phyloP scores from a whole-genome alignment of 2,888 invertebrate species.

The Drosophila histrio region DNA sequence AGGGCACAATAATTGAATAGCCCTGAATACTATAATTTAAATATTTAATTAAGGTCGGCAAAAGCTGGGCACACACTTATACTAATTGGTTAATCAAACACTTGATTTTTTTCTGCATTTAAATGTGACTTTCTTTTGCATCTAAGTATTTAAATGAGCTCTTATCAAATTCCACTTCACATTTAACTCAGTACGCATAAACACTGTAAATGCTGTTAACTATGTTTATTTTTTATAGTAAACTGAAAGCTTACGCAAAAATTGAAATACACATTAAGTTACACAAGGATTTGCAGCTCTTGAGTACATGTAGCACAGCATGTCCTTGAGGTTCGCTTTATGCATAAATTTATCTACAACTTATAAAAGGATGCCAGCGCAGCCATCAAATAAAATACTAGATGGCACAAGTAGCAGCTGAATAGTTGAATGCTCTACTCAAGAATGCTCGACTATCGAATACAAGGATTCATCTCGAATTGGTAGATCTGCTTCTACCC shows the following conservation, averaged over 20 bases:
- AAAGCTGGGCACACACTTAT: not conserved
- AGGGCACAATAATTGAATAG: not conserved
- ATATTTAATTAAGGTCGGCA: constrained; percentile 1
- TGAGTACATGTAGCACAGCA: constrained; percentile 19
- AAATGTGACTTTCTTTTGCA: not conserved
- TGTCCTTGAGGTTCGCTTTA: constrained; percentile 28
- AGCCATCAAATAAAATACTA: constrained; percentile 2
- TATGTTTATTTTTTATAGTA: not conserved
- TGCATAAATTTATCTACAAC: constrained; percentile 29
- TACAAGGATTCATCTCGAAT: not conserved
- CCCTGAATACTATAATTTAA: not conserved
- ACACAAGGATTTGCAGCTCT: constrained; percentile 41
- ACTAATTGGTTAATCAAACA: not conserved
- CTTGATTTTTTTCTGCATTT: not conserved
- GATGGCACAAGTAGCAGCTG: constrained; percentile 10
- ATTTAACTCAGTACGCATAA: constrained; percentile 39
- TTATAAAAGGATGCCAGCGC: constrained; percentile 20
- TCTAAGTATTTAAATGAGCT: not conserved
- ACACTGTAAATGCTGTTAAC: constrained; percentile 34
- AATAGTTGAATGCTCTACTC: constrained; percentile 1
- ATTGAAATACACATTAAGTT: constrained; percentile 25
- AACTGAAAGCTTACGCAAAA: constrained; percentile 16
- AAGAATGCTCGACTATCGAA: constrained; percentile 12
- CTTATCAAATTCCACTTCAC: not conserved
- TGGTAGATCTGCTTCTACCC: not conserved